Base-by-base conservation (phyloP, 23 tunicate genomes). In the Diplosoma virens region DNA sequence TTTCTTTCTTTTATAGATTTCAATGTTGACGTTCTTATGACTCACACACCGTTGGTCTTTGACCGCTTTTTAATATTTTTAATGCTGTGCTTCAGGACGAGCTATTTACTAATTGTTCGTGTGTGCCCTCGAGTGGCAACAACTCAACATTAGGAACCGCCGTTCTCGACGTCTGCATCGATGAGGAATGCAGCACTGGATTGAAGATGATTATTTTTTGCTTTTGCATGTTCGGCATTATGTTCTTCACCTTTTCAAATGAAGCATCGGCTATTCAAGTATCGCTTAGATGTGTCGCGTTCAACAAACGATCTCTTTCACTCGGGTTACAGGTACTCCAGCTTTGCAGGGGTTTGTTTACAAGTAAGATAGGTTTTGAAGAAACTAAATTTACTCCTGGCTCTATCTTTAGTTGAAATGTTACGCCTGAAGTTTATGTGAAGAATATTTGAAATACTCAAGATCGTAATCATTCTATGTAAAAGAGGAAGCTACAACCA, bases 211-310 rank as follows among this genome's bases (percentile, higher is more conserved):
- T 76, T 45, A 23, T 84, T 46, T 84, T 84, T 50, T 76, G 78
- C 24, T 29, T 76, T 59, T 30, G 80, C 60, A 67, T 32, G 1
- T 84, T 84, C 33, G 26, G 82, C 4, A 47, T 82, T 35, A 53
- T 88, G 53, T 73, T 82, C 50, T 80, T 76, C 74, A 90, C 89
- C 21, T 90, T 90, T 35, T 48, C 84, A 21, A 90, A 90, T 34
- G 83, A 78, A 34, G 85, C 83, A 33, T 61, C 97, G 18, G 89
- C 80, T 23, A 21, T 84, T 16, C 97, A 84, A 78, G 71, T 77
- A 25, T 31, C 82, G 24, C n/a, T 84, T n/a, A 69, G 89, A 3
- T 77, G 82, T 37, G 89, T 84, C 25, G 73, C 89, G 0, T 84
- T 84, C 54, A 33, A 77, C 55, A 21, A 47, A 55, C 32, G 89